A percentile compares a stretch with the other conserved stretches of the same genome.
phyloP scores from a whole-genome alignment of 2,888 invertebrate species.

The Saturnia pavonia region DNA sequence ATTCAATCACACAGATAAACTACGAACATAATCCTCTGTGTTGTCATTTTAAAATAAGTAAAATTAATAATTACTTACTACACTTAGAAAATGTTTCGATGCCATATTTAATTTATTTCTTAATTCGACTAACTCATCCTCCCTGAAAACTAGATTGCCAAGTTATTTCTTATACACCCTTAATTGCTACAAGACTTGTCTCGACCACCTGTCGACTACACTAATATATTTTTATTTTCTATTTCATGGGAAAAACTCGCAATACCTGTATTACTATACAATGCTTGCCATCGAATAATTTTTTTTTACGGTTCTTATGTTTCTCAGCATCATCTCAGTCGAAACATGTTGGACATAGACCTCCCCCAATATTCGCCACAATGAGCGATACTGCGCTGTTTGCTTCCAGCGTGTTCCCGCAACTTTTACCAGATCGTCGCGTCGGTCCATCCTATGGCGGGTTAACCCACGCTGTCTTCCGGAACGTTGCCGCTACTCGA shows the following conservation, averaged over 20 bases:
- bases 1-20: neutral
- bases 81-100: neutral
- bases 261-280: slow-evolving; percentile 2
- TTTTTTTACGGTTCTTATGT: no score
- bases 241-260: slow-evolving; percentile 58
- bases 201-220: slow-evolving; percentile 54
- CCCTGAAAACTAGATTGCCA: slow-evolving; percentile 58
- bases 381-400: no score
- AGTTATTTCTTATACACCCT: slow-evolving; percentile 55
- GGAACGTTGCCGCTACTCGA: no score
- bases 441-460: no score
- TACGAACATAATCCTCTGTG: neutral
- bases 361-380: no score
- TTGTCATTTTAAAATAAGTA: neutral
- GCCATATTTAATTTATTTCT: slow-evolving; percentile 23
- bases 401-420: no score
- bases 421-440: no score
- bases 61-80: neutral
- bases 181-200: slow-evolving; percentile 57
- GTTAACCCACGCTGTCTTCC: no score
- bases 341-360: no score
- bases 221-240: slow-evolving; percentile 48
- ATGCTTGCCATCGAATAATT: neutral
- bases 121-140: slow-evolving; percentile 37
- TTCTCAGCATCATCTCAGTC: no score